These are phyloP conservation scores for Rhopalosiphum nymphaeae DNA, from an alignment of 2,888 invertebrate species.

Conservation along the genomic window DNA sequence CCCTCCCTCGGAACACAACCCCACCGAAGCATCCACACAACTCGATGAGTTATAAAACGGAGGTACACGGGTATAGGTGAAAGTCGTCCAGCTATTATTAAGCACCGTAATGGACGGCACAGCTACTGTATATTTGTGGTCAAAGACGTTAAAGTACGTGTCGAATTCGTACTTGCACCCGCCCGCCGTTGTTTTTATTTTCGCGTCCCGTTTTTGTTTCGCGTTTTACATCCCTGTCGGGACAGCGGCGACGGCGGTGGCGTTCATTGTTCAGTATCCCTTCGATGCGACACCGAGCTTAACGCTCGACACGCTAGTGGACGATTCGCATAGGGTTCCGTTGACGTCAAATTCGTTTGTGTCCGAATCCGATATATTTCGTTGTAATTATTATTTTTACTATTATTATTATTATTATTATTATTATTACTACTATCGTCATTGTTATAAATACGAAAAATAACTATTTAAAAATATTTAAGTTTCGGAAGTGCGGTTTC, in stretches of 20 bases:
- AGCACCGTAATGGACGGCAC: not conserved
- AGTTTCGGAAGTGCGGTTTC: not conserved
- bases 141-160: not conserved
- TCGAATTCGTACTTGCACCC: not conserved
- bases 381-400: not conserved
- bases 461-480: not conserved
- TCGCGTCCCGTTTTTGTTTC: not conserved
- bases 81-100: not conserved
- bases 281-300: conserved; percentile 37
- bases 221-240: conserved; percentile 21
- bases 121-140: not conserved
- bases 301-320: conserved; percentile 43
- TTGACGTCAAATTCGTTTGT: not conserved
- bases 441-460: not conserved
- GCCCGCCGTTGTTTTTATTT: not conserved
- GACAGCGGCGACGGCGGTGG: not conserved
- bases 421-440: not conserved
- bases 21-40: not conserved
- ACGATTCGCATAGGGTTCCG: not conserved
- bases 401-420: too few relatives aligned
- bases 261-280: conserved; percentile 48
- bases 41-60: not conserved
- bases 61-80: not conserved
- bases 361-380: not conserved
- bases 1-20: not conserved